Base-by-base conservation (phyloP, 2,888 invertebrate species). In the Trimorus sp. region DNA sequence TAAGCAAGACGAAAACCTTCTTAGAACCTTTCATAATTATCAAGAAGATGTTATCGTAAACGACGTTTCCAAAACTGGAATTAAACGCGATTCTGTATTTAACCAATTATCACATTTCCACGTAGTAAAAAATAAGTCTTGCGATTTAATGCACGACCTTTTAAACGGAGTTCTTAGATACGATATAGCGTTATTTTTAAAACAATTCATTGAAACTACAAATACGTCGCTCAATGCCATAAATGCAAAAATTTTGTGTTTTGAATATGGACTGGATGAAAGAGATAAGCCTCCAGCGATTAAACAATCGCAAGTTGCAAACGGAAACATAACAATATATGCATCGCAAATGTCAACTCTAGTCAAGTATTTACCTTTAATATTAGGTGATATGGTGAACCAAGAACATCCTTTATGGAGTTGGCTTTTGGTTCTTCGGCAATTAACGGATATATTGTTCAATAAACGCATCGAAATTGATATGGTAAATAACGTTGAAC, bases 131-230 rank as follows among this genome's bases (percentile, higher is more conserved):
- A 84, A 84, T 73, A 12, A 56, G 7, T 53, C 70, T 65, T 42
- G 56, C 40, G 83, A 84, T 77, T 15, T 84, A 26, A 82, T 82
- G 77, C 82, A 83, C 51, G 83, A 83, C 62, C 8, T 77, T 49
- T 63, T 68, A 16, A 54, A 73, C 14, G 84, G 83, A n/a, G 49
- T 73, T 16, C 42, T 59, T 48, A 49, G 77, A 14, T 76, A 79
- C 62, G 83, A 83, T 63, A 36, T 83, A 49, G 71, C 70, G n/a
- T 54, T 80, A 49, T 48, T 82, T 8, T 36, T 82, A 26, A 63
- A 76, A 48, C 9, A 74, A 45, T 49, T 80, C 6, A 63, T 80
- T 36, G 15, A 70, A 11, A 16, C 8, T 9, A 74, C 69, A 58
- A 62, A 69, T n/a, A 53, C 73, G 11, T 73, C 71, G 15, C 48